These are phyloP conservation scores for Lycaena phlaeas DNA, from an alignment of 2,888 invertebrate genomes.

Conservation along the genomic window DNA sequence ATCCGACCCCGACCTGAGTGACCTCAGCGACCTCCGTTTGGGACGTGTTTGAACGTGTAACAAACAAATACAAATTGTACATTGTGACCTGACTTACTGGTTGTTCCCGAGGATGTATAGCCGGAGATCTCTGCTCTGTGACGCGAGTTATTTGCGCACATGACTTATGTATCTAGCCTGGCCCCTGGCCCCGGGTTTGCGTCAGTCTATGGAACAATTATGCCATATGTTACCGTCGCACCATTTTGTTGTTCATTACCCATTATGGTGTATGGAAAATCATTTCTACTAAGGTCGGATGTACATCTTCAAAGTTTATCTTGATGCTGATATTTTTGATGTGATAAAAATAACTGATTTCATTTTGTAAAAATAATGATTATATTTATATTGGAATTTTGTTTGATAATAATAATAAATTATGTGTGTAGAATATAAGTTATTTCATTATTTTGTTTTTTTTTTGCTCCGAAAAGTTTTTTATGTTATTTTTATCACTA, in stretches of 20 bases:
- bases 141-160: slow-evolving; percentile 18
- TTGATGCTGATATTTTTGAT: too few relatives aligned
- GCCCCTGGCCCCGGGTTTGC: slow-evolving; percentile 51
- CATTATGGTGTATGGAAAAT: slow-evolving; percentile 22
- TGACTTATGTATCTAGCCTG: slow-evolving; percentile 56
- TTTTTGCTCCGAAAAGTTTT: too few relatives aligned
- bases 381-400: too few relatives aligned
- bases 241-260: slow-evolving; percentile 42
- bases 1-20: slow-evolving; percentile 36
- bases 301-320: slow-evolving; percentile 4
- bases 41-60: slow-evolving; percentile 42
- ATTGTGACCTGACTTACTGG: slow-evolving; percentile 13
- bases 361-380: too few relatives aligned
- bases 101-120: slow-evolving; percentile 13
- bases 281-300: slow-evolving; percentile 17
- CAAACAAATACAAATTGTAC: slow-evolving; percentile 16
- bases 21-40: slow-evolving; percentile 49
- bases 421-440: too few relatives aligned
- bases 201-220: slow-evolving; percentile 62
- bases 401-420: too few relatives aligned
- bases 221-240: slow-evolving; percentile 40
- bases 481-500: too few relatives aligned
- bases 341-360: too few relatives aligned
- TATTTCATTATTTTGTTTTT: too few relatives aligned
- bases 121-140: slow-evolving; percentile 16